phyloP scores from a whole-genome alignment of 1,140 invertebrate species.

The Drosophila nannoptera region DNA sequence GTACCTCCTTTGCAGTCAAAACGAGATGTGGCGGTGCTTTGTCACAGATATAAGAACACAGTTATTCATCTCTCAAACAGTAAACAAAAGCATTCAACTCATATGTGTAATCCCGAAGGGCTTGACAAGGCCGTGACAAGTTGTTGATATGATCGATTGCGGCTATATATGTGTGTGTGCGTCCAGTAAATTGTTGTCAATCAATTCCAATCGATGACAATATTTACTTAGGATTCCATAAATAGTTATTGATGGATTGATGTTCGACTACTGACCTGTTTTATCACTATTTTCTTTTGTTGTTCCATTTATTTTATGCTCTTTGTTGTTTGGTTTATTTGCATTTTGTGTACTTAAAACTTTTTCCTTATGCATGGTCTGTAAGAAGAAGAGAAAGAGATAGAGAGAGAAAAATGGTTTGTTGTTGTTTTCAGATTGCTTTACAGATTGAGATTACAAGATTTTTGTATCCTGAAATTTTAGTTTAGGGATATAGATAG shows the following conservation, averaged over 20 bases:
- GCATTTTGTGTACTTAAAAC: constrained; percentile 61
- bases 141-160: constrained; percentile 38
- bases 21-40: neutral
- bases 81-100: neutral
- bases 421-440: constrained; percentile 15
- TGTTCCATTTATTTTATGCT: constrained; percentile 65
- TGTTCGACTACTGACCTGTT: constrained; percentile 60
- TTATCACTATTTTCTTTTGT: constrained; percentile 71
- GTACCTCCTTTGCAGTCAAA: constrained; percentile 1
- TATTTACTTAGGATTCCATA: constrained; percentile 8
- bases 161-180: constrained; percentile 20
- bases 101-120: neutral
- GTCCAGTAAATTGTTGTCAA: constrained; percentile 9
- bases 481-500: constrained; percentile 1
- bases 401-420: constrained; percentile 30
- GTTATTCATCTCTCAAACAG: neutral
- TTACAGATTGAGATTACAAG: neutral
- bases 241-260: constrained; percentile 21
- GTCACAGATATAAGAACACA: neutral
- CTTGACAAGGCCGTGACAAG: constrained; percentile 10
- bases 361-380: constrained; percentile 72
- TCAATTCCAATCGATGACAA: constrained; percentile 23
- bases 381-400: constrained; percentile 50
- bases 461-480: neutral
- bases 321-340: constrained; percentile 62